Percentiles rank a stretch among this genome's conserved stretches.
These are phyloP conservation scores for Mesocricetus auratus DNA, from an alignment of 2,113 vertebrate species.

Conservation along the genomic window DNA sequence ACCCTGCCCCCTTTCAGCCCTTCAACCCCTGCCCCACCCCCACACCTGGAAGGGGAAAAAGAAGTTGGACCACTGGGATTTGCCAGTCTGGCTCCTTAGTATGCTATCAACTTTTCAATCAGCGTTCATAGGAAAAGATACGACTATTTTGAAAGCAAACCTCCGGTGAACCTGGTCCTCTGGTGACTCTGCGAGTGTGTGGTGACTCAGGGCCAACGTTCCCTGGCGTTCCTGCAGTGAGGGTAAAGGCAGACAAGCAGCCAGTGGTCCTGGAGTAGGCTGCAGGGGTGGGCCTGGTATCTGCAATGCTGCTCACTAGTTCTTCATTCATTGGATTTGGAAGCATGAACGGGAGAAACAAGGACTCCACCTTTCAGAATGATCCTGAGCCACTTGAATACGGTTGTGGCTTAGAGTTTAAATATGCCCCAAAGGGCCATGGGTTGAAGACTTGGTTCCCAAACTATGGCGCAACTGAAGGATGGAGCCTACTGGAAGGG, in stretches of 20 bases:
- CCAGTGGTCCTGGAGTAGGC: background rate
- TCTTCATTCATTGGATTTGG: background rate
- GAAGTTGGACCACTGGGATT: background rate
- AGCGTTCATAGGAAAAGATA: conserved; percentile 15
- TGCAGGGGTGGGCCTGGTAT: background rate
- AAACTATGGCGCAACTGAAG: no score
- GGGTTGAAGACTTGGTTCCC: background rate
- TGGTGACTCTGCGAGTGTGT: background rate
- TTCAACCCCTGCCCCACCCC: no score
- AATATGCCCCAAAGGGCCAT: background rate
- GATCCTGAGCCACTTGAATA: background rate
- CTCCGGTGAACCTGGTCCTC: background rate
- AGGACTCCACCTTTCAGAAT: conserved; percentile 13
- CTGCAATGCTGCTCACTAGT: background rate
- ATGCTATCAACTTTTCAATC: conserved; percentile 33
- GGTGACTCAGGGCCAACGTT: background rate
- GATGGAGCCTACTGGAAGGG: background rate
- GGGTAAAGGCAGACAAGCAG: background rate
- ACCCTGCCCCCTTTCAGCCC: no score
- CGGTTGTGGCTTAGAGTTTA: background rate
- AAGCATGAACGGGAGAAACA: conserved; percentile 18
- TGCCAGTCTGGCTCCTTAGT: background rate
- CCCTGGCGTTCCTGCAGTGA: background rate
- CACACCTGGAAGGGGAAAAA: background rate
- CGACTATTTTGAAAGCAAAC: conserved; percentile 45